Conservation (phyloP, 2,797 vertebrate genomes). For the Chelidonichthys spinosus region DNA sequence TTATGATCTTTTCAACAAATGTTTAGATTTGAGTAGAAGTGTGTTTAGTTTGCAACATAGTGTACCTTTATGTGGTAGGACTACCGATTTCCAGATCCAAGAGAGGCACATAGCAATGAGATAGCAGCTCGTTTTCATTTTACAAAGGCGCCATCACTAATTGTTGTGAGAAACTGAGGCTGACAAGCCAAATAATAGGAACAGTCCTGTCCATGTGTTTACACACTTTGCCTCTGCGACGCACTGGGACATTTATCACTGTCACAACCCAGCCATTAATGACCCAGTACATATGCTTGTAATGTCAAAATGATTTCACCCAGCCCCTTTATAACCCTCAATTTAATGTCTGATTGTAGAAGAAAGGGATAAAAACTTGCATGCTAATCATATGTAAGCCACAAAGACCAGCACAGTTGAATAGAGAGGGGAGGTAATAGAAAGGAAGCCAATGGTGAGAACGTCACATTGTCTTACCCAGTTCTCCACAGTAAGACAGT, state of each 20-base stretch:
- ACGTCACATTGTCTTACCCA: background rate
- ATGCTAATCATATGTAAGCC: conserved; percentile 37
- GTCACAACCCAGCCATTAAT: conserved; percentile 51
- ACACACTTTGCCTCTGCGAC: conserved; percentile 36
- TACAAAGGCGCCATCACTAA: conserved; percentile 31
- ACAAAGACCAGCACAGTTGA: conserved; percentile 23
- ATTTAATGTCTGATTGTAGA: conserved; percentile 44
- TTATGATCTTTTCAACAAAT: background rate
- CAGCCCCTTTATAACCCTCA: conserved; percentile 43
- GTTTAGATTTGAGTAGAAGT: background rate
- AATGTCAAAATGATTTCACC: conserved; percentile 63
- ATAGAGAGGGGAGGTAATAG: background rate
- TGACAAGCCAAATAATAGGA: conserved; percentile 53
- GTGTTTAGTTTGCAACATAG: background rate
- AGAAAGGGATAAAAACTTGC: conserved; percentile 22
- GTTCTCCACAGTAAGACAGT: background rate
- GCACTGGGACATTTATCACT: conserved; percentile 61
- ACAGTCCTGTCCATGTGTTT: conserved; percentile 54
- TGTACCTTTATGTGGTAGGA: background rate
- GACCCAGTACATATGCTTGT: conserved; percentile 49
- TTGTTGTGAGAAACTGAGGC: conserved; percentile 30
- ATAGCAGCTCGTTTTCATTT: background rate
- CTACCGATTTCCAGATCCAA: background rate
- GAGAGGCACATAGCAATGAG: background rate
- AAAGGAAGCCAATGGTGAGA: background rate